These are phyloP conservation scores for Botia almorhae DNA, from an alignment of 2,797 vertebrate genomes.

Conservation along the genomic window DNA sequence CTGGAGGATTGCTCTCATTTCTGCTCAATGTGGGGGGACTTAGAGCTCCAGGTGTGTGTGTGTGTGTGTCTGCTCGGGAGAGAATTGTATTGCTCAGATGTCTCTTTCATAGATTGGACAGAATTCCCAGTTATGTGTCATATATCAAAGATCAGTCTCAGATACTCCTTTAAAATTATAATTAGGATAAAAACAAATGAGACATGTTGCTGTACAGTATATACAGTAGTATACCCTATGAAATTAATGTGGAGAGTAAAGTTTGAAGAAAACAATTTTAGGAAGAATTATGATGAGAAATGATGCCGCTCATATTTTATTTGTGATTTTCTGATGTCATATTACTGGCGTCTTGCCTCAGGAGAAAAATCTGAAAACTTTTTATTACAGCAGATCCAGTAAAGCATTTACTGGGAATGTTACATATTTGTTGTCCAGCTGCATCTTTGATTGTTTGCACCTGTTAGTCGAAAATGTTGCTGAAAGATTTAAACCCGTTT, in stretches of 20 bases:
- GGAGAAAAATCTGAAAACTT: too few relatives aligned
- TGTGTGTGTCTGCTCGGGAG: background rate
- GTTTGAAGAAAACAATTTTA: too few relatives aligned
- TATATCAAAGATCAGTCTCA: background rate
- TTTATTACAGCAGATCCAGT: background rate
- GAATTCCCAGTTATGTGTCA: constrained; percentile 7
- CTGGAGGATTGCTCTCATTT: constrained; percentile 36
- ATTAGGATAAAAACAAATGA: background rate
- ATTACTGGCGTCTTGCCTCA: too few relatives aligned
- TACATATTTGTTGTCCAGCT: too few relatives aligned
- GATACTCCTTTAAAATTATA: background rate
- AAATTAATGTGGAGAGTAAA: background rate
- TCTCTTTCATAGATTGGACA: background rate
- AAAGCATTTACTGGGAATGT: background rate
- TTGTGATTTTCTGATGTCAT: too few relatives aligned
- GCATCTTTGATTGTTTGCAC: background rate
- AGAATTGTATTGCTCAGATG: background rate
- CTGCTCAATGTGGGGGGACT: constrained; percentile 32
- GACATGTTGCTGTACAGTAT: too few relatives aligned
- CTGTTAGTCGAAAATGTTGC: background rate
- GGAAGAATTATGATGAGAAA: too few relatives aligned
- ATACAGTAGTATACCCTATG: too few relatives aligned
- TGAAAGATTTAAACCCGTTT: background rate
- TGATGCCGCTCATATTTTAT: too few relatives aligned
- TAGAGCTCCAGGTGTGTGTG: constrained; percentile 31